Percentiles rank a stretch among this genome's conserved stretches.
phyloP scores from a whole-genome alignment of 2,888 invertebrate species.

The Patella pellucida region DNA sequence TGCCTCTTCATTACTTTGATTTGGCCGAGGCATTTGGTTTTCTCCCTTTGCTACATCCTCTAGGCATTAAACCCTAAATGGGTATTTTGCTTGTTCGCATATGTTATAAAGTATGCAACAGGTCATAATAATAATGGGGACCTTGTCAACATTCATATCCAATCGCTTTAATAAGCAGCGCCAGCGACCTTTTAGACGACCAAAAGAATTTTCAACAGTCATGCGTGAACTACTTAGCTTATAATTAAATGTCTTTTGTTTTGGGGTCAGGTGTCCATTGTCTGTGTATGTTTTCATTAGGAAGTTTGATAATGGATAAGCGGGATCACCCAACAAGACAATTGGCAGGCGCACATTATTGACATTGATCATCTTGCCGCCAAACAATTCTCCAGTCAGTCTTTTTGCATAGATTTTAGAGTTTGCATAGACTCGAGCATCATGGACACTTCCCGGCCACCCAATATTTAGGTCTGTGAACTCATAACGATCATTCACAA shows the following conservation, averaged over 20 bases:
- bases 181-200: slow-evolving; percentile 26
- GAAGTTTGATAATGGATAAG: slow-evolving; percentile 25
- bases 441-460: slow-evolving; percentile 28
- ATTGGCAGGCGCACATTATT: neutral
- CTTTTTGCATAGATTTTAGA: neutral
- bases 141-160: slow-evolving; percentile 11
- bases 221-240: slow-evolving; percentile 21
- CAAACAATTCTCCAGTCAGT: neutral
- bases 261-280: neutral
- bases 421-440: slow-evolving; percentile 24
- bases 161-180: slow-evolving; percentile 16
- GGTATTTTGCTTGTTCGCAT: no score
- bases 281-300: slow-evolving; percentile 22
- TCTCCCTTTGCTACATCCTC: no score
- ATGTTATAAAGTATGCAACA: slow-evolving; percentile 25
- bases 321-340: slow-evolving; percentile 25
- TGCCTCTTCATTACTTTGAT: no score
- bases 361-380: neutral
- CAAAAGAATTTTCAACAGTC: slow-evolving; percentile 25
- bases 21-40: no score
- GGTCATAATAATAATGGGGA: slow-evolving; percentile 9
- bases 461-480: slow-evolving; percentile 19
- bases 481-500: slow-evolving; percentile 18
- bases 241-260: slow-evolving; percentile 26
- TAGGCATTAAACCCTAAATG: no score